Percentiles rank a stretch among this genome's conserved stretches.
Evolutionary conservation across 2,888 invertebrate species (phyloP).

Genomic region (Heliconius aoede): DNA sequence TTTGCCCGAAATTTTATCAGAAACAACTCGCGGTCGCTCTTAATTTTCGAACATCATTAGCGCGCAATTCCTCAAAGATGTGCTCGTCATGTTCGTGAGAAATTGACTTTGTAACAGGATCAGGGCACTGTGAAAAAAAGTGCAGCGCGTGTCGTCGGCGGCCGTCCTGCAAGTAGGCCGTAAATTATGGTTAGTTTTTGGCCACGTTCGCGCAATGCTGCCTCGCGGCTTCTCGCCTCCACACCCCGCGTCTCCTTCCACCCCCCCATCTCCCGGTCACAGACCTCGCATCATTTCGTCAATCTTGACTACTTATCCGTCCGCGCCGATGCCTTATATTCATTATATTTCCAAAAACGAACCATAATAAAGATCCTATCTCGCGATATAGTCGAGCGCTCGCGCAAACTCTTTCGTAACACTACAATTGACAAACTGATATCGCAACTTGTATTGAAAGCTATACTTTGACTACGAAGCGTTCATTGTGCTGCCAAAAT

Average conservation of each 20-base stretch:
- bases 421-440: conserved; percentile 75
- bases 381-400: conserved; percentile 64
- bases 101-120: conserved; percentile 80
- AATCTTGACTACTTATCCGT: conserved; percentile 82
- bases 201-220: conserved; percentile 79
- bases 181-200: conserved; percentile 85
- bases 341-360: conserved; percentile 78
- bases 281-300: conserved; percentile 79
- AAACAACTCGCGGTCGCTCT: conserved; percentile 57
- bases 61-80: conserved; percentile 73
- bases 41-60: conserved; percentile 73
- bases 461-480: conserved; percentile 76
- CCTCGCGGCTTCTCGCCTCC: conserved; percentile 77
- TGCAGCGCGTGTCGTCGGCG: conserved; percentile 76
- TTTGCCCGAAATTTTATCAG: conserved; percentile 61
- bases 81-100: conserved; percentile 77
- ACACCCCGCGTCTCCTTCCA: conserved; percentile 53
- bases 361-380: conserved; percentile 77
- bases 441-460: conserved; percentile 74
- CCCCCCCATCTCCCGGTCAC: conserved; percentile 69
- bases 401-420: conserved; percentile 69
- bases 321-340: conserved; percentile 77
- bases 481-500: conserved; percentile 80
- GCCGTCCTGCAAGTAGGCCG: conserved; percentile 78
- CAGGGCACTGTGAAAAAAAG: conserved; percentile 70